These are phyloP conservation scores for Trematomus bernacchii DNA, from an alignment of 2,797 vertebrate genomes.

Conservation along the genomic window DNA sequence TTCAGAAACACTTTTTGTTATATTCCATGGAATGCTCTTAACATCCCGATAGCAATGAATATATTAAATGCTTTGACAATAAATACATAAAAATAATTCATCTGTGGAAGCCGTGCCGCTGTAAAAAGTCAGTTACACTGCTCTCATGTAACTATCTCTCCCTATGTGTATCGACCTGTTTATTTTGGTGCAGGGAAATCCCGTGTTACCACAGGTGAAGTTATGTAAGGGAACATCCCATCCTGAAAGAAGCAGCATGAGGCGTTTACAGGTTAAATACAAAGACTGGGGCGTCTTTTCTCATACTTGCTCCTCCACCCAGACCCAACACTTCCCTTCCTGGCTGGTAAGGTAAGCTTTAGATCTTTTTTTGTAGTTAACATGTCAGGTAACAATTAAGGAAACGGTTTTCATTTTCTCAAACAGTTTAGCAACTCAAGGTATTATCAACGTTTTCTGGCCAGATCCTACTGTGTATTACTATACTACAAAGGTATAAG, in stretches of 20 bases:
- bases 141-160: no score
- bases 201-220: no score
- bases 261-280: neutral
- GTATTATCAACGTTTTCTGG: neutral
- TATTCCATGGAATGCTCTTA: no score
- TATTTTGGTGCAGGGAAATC: no score
- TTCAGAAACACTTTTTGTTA: no score
- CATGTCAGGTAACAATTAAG: neutral
- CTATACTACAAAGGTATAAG: neutral
- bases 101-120: no score
- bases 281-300: neutral
- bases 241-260: neutral
- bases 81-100: no score
- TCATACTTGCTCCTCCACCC: neutral
- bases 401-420: neutral
- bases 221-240: neutral
- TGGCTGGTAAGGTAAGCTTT: slow-evolving; percentile 28
- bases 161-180: no score
- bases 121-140: no score
- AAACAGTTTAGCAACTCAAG: neutral
- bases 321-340: neutral
- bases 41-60: no score
- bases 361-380: neutral
- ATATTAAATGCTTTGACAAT: no score
- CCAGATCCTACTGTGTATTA: no score